Evolutionary conservation across 1,140 invertebrate species (phyloP), one percentile per base, ranked within the genome.

Genomic region (Anoplolepis gracilipes): DNA sequence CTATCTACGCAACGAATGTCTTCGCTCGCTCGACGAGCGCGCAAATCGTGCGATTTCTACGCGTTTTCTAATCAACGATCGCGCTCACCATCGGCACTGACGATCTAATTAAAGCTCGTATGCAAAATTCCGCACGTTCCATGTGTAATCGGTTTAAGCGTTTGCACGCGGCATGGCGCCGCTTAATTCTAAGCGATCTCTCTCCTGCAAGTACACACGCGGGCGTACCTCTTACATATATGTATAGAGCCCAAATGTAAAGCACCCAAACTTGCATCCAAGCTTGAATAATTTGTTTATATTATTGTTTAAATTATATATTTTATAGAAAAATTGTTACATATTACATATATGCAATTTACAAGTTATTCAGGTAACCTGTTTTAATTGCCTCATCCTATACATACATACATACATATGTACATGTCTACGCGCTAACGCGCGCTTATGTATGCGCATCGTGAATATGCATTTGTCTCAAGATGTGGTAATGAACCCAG

Each of bases 101-200:
- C 76, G 84, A 75, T 89, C 88, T 89, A 89, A 88, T 89, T 89
- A 89, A 89, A 89, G 81, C 76, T 81, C 42, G 62, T 28, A 59
- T 49, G 76, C 30, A 64, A 88, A 85, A 89, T 89, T 86, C 87
- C 86, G 30, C 22, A 61, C 65, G 53, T 88, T 88, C 87, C 87
- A 61, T 33, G 82, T 78, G 82, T 88, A 88, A 88, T 88, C 75
- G 81, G 82, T 88, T 88, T 88, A 88, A 88, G 77, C 82, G 87
- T 88, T 88, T 85, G 84, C 69, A 67, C 36, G 53, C 82, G 25
- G n/a, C 59, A 36, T 36, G 81, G 55, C 46, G 55, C 59, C 67
- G 73, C 86, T 88, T 88, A 88, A 88, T 85, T 85, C 86, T 85
- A 73, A 79, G 49, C 69, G 70, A 75, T 62, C 85, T 65, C 62